Evolutionary conservation across 2,888 invertebrate species (phyloP).

Genomic region (Drosophila anomelani): DNA sequence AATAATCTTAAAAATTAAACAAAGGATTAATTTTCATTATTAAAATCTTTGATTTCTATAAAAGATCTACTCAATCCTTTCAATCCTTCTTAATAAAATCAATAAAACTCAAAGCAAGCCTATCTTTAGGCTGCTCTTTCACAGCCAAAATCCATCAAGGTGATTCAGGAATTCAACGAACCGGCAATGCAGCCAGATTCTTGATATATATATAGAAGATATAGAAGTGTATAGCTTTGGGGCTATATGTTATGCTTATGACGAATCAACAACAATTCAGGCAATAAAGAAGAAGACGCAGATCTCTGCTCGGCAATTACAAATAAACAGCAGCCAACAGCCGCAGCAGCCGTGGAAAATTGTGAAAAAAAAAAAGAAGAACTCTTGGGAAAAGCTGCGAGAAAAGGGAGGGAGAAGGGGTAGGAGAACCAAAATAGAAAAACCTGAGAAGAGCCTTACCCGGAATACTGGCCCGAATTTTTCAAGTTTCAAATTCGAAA

Average conservation of each 20-base stretch:
- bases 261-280: slow-evolving; percentile 47
- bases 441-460: slow-evolving; percentile 20
- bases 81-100: no score
- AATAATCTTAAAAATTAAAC: no score
- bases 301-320: slow-evolving; percentile 33
- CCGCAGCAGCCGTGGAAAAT: slow-evolving; percentile 6
- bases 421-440: slow-evolving; percentile 1
- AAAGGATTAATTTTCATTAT: no score
- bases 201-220: background rate
- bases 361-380: background rate
- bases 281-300: slow-evolving; percentile 36
- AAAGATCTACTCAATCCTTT: background rate
- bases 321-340: slow-evolving; percentile 32
- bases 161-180: background rate
- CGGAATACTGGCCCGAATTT: slow-evolving; percentile 60
- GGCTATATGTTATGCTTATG: slow-evolving; percentile 30
- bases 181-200: background rate
- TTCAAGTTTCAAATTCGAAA: slow-evolving; percentile 10
- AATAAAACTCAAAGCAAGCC: no score
- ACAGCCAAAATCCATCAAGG: background rate
- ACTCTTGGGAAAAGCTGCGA: background rate
- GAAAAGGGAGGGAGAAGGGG: background rate
- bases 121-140: background rate
- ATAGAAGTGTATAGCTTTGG: slow-evolving; percentile 23
- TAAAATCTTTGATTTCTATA: no score